These are phyloP conservation scores for Caradrina kadenii DNA, from an alignment of 2,888 invertebrate species.

Conservation along the genomic window DNA sequence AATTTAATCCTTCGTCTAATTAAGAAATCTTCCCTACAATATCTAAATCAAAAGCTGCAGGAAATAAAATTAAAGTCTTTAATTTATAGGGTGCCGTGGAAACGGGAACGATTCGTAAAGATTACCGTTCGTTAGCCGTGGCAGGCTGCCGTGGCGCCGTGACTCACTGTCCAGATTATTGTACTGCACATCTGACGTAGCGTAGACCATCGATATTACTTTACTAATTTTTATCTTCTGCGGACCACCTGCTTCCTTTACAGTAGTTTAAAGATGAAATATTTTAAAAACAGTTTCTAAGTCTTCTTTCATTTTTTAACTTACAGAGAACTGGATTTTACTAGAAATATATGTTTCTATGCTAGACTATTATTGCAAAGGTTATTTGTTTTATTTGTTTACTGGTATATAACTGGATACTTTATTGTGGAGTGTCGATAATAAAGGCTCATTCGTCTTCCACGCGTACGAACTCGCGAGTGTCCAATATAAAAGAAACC, in stretches of 20 bases:
- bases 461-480: too few species aligned
- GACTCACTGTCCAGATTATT: conserved; percentile 56
- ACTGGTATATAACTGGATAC: too few species aligned
- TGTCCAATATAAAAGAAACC: too few species aligned
- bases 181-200: conserved; percentile 40
- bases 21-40: background rate
- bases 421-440: too few species aligned
- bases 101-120: conserved; percentile 53
- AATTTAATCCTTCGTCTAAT: background rate
- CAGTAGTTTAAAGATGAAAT: conserved; percentile 1
- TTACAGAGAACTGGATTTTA: background rate
- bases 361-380: too few species aligned
- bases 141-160: conserved; percentile 30
- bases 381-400: too few species aligned
- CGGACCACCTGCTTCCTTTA: conserved; percentile 13
- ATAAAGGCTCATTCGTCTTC: too few species aligned
- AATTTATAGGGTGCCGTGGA: conserved; percentile 30
- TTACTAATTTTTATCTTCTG: conserved; percentile 20
- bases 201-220: conserved; percentile 48
- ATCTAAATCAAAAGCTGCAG: conserved; percentile 5
- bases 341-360: too few species aligned
- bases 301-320: background rate
- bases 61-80: conserved; percentile 31
- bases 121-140: conserved; percentile 57
- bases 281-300: background rate